Evolutionary conservation across 2,888 invertebrate species (phyloP), one percentile per base, ranked within the genome.

Genomic region (Ochlodes sylvanus): DNA sequence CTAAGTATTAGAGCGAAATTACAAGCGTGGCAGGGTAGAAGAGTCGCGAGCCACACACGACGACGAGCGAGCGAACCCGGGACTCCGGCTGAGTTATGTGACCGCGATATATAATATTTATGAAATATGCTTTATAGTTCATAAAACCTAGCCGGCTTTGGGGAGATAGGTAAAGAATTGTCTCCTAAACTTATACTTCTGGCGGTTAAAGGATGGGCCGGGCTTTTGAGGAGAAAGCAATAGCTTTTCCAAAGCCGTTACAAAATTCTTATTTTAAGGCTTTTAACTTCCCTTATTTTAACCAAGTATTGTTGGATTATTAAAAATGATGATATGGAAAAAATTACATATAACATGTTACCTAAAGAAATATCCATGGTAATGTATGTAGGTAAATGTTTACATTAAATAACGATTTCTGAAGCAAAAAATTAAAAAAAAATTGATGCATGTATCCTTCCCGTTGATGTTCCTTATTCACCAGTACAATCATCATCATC

Each of bases 41-140:
- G 86, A 90, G 84, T 89, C 87, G 87, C 88, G 84, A 90, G 88
- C 92, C 92, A 91, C 92, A 92, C 92, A 92, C 92, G 92, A 92
- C 88, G 92, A 88, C 87, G 89, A 89, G 89, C 87, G 86, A 84
- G 86, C 85, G 84, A 87, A 87, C 81, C 84, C 82, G 79, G 86
- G 87, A 86, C 85, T 81, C 86, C 76, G 81, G 75, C 78, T 89
- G 89, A 91, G 80, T 88, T 90, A 91, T 90, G 85, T 79, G 85
- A 85, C 85, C 85, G 79, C 84, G 81, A 85, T 89, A 86, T 88
- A 86, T 88, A 86, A 85, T 86, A 87, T 88, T 87, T 89, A 85
- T 86, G 83, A 88, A 84, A 85, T 86, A 89, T 86, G 79, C 79
- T 80, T 81, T 81, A 79, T 81, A 85, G 77, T 84, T 80, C 77